These are phyloP conservation scores for Amphipyra berbera DNA, from an alignment of 2,888 invertebrate genomes.

Conservation along the genomic window DNA sequence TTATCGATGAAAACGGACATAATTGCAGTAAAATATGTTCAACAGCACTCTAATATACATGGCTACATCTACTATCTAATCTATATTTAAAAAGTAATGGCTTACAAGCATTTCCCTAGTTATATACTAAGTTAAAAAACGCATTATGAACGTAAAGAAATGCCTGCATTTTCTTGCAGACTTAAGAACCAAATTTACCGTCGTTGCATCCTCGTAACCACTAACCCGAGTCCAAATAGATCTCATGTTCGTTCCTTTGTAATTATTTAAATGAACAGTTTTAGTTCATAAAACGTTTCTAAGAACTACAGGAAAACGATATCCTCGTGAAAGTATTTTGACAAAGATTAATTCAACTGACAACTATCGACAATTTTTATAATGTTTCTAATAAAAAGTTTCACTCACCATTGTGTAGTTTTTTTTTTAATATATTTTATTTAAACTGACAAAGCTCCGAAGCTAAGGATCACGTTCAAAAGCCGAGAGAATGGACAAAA, in stretches of 20 bases:
- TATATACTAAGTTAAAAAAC: not conserved
- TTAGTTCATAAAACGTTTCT: constrained; percentile 9
- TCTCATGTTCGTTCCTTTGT: constrained; percentile 64
- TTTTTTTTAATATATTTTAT: constrained; percentile 19
- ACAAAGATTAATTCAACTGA: constrained; percentile 23
- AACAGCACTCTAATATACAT: too few relatives aligned
- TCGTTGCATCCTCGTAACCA: constrained; percentile 58
- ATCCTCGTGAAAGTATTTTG: constrained; percentile 29
- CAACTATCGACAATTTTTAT: constrained; percentile 17
- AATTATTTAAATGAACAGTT: constrained; percentile 41
- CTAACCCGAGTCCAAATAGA: constrained; percentile 78
- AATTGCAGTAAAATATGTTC: too few relatives aligned
- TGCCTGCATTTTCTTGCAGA: too few relatives aligned
- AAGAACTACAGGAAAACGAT: not conserved
- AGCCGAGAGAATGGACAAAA: constrained; percentile 58
- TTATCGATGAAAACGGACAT: too few relatives aligned
- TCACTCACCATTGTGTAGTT: constrained; percentile 64
- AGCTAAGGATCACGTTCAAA: constrained; percentile 53
- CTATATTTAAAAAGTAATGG: too few relatives aligned
- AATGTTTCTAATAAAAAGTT: constrained; percentile 49
- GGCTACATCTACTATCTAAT: too few relatives aligned
- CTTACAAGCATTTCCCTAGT: too few relatives aligned
- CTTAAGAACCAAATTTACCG: constrained; percentile 35
- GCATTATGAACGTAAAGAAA: too few relatives aligned
- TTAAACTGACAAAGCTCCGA: constrained; percentile 38